These are phyloP conservation scores for Coregonus ussuriensis DNA, from an alignment of 2,797 vertebrate species.

Conservation along the genomic window DNA sequence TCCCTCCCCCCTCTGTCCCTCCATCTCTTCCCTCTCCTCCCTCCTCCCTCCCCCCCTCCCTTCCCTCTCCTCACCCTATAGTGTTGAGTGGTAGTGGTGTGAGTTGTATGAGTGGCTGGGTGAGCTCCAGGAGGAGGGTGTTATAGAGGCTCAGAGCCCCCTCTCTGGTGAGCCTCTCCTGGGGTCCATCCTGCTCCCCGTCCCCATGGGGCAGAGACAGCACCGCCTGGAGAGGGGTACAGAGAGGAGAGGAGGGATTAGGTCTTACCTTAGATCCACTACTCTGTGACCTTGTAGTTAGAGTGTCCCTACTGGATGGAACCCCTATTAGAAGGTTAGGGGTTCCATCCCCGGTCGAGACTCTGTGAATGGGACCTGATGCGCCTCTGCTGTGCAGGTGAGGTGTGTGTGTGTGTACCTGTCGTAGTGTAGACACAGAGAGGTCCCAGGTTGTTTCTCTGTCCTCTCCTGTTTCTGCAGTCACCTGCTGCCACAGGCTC, in stretches of 20 bases:
- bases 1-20: background rate
- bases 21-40: background rate
- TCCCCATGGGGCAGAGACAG: constrained; percentile 64
- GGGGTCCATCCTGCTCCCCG: constrained; percentile 13
- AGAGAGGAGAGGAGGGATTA: background rate
- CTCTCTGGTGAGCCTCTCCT: constrained; percentile 56
- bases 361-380: background rate
- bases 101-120: constrained; percentile 43
- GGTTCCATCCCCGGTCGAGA: background rate
- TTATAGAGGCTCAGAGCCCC: constrained; percentile 75
- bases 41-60: background rate
- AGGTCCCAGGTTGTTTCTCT: constrained; percentile 77
- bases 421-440: constrained; percentile 75
- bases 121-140: constrained; percentile 73
- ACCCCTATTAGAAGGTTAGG: too few species aligned
- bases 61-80: constrained; percentile 74
- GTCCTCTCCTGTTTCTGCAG: constrained; percentile 5
- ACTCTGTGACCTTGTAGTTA: too few species aligned
- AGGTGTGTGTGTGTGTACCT: background rate
- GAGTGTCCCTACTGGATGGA: too few species aligned
- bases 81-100: constrained; percentile 61
- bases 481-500: constrained; percentile 63
- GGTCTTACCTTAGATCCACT: background rate
- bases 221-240: constrained; percentile 65
- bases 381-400: too few species aligned